Conservation (phyloP, 2,888 invertebrate species). For the Toxonevra muliebris region DNA sequence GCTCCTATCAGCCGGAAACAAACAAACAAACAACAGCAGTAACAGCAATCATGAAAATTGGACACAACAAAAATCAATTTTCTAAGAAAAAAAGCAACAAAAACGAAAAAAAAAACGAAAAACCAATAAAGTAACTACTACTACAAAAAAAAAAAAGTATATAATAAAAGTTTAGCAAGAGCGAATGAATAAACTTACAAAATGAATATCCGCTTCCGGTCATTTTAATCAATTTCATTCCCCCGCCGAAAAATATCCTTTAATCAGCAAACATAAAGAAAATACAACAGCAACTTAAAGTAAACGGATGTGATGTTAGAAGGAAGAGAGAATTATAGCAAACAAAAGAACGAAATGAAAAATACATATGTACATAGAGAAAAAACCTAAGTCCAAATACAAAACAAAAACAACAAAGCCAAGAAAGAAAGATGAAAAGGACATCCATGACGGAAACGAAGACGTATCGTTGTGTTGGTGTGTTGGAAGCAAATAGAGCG, state of each 20-base stretch:
- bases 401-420: not conserved
- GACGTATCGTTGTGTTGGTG: conserved; percentile 43
- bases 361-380: not conserved
- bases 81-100: conserved; percentile 15
- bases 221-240: conserved; percentile 52
- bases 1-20: conserved; percentile 10
- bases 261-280: conserved; percentile 25
- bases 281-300: conserved; percentile 3
- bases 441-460: conserved; percentile 53
- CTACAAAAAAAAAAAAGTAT: not conserved
- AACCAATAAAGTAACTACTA: conserved; percentile 5
- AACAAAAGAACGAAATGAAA: not conserved
- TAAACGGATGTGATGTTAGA: conserved; percentile 11
- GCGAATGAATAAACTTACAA: conserved; percentile 37
- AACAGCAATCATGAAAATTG: conserved; percentile 28
- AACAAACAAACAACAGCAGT: not conserved
- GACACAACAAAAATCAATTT: conserved; percentile 30
- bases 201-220: conserved; percentile 54
- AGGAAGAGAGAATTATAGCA: not conserved
- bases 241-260: conserved; percentile 21
- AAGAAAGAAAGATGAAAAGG: conserved; percentile 11
- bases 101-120: conserved; percentile 18
- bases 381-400: conserved; percentile 11
- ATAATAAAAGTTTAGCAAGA: conserved; percentile 18
- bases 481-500: not conserved